Conservation (phyloP, 1,140 invertebrate genomes). For the Ooceraea biroi region DNA sequence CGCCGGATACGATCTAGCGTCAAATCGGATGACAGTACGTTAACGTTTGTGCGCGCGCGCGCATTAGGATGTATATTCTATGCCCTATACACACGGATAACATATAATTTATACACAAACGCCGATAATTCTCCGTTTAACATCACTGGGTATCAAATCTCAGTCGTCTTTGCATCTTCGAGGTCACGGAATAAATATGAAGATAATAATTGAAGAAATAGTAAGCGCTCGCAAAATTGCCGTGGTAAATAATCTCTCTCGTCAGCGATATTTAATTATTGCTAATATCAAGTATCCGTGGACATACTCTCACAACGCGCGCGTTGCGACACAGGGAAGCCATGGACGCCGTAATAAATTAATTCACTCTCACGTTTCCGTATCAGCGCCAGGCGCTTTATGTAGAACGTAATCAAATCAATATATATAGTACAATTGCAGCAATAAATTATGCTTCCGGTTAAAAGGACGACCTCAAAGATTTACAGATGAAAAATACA, state of each 20-base stretch:
- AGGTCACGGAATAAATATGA: slow-evolving; percentile 28
- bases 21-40: slow-evolving; percentile 8
- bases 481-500: slow-evolving; percentile 43
- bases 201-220: background rate
- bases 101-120: slow-evolving; percentile 72
- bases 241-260: background rate
- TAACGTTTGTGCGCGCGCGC: slow-evolving; percentile 26
- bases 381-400: background rate
- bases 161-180: slow-evolving; percentile 25
- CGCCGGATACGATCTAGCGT: slow-evolving; percentile 22
- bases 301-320: background rate
- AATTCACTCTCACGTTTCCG: slow-evolving; percentile 9
- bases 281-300: slow-evolving; percentile 10
- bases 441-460: slow-evolving; percentile 19
- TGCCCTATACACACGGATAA: slow-evolving; percentile 71
- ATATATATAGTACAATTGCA: slow-evolving; percentile 12
- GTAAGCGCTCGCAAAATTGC: background rate
- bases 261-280: background rate
- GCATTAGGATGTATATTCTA: slow-evolving; percentile 58
- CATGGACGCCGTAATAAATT: slow-evolving; percentile 6
- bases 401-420: background rate
- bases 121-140: slow-evolving; percentile 44
- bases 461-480: slow-evolving; percentile 33
- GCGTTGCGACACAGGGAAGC: background rate
- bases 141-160: slow-evolving; percentile 35